These are phyloP conservation scores for Oikopleura albicans DNA, from an alignment of 23 tunicate species.

Conservation along the genomic window DNA sequence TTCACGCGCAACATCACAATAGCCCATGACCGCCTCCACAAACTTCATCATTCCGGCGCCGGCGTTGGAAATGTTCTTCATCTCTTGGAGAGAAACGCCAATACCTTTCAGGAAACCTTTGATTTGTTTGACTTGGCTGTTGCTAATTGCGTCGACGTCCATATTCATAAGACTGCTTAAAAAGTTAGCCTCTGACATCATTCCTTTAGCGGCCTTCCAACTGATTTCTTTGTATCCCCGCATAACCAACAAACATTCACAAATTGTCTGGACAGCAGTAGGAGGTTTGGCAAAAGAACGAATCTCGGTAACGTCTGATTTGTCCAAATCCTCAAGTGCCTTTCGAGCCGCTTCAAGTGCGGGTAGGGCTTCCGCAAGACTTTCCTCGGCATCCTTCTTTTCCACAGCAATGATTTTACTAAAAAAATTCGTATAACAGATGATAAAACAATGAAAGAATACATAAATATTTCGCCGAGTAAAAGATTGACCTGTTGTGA, in stretches of 20 bases:
- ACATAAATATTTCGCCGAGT: too few species aligned
- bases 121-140: conserved; percentile 33
- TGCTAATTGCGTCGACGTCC: conserved; percentile 85
- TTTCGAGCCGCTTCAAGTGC: conserved; percentile 90
- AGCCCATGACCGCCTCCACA: conserved; percentile 99
- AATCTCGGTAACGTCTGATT: conserved; percentile 95
- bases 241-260: conserved; percentile 92
- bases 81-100: conserved; percentile 55
- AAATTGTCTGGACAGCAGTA: conserved; percentile 77
- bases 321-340: conserved; percentile 89
- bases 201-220: conserved; percentile 93
- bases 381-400: conserved; percentile 84
- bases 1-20: conserved; percentile 98
- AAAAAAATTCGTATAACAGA: neutral
- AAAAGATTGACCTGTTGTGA: too few species aligned
- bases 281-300: conserved; percentile 98
- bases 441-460: too few species aligned
- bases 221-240: conserved; percentile 68
- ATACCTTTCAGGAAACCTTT: conserved; percentile 77
- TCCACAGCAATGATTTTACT: conserved; percentile 74
- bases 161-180: conserved; percentile 81
- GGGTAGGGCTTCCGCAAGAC: conserved; percentile 93
- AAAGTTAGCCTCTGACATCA: conserved; percentile 99
- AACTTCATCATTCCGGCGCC: conserved; percentile 99
- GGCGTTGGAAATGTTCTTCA: conserved; percentile 81